Evolutionary conservation across 2,797 vertebrate species (phyloP), one percentile per base, ranked within the genome.

Genomic region (Semotilus atromaculatus): DNA sequence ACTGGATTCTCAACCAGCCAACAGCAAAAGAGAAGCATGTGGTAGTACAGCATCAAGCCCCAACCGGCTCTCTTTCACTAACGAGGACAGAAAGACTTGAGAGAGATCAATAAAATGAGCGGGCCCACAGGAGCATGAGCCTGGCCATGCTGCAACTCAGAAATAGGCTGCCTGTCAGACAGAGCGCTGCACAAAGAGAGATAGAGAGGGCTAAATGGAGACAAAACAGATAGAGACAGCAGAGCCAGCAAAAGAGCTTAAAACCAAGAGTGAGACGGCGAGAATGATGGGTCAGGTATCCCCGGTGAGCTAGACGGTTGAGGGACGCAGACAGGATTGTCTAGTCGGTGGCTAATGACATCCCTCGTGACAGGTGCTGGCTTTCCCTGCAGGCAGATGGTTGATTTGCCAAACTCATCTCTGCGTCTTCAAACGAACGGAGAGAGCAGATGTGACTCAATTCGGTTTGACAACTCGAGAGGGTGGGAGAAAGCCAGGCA

Each of bases 381-480:
- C 86, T 86, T 86, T 87, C 71, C 85, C 90, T 90, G 85, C 89
- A 88, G 89, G 90, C 94, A 94, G 92, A 93, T 93, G 93, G 90
- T 86, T 84, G 91, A 89, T 91, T 92, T 89, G 88, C 93, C 93
- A 91, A 92, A 91, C 92, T 89, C 88, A 91, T 92, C 89, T 90
- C 91, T 75, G 88, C 81, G 88, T 92, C 93, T 94, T 91, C 87
- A 93, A 92, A 92, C 88, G 90, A 91, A 93, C 90, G 86, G 70
- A 82, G 88, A 89, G 90, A 92, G 88, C 93, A 95, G 93, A 94
- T 94, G 94, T 91, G 94, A 90, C 92, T 95, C 90, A 90, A 92
- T 94, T 93, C 89, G 85, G 86, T 90, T 90, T 92, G 93, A 94
- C 92, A 92, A 92, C 90, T 90, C 86, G 86, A 84, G 90, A 87